Conservation (phyloP, 2,888 invertebrate species). For the Halictus ligatus region DNA sequence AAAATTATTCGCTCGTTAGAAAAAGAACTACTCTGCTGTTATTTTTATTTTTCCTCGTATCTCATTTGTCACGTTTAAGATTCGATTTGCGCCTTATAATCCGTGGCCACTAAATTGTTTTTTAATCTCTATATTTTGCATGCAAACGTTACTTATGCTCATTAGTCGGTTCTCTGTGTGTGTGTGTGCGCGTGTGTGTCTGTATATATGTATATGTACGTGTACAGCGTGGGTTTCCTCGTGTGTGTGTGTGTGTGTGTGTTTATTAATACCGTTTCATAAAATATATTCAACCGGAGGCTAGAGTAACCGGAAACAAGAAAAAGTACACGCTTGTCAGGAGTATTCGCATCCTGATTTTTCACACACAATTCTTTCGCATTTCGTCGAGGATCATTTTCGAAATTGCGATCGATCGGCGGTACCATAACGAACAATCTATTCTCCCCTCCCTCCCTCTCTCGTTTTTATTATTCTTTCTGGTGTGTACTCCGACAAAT, state of each 20-base stretch:
- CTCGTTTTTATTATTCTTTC: background rate
- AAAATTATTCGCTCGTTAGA: constrained; percentile 62
- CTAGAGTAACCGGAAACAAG: constrained; percentile 66
- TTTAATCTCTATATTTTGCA: constrained; percentile 55
- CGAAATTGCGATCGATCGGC: background rate
- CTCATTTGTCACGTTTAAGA: constrained; percentile 26
- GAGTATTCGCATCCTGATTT: background rate
- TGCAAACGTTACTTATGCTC: constrained; percentile 60
- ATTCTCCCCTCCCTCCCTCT: background rate
- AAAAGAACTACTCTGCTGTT: constrained; percentile 55
- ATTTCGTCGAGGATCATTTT: background rate
- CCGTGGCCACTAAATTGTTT: constrained; percentile 50
- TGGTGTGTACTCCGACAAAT: constrained; percentile 12
- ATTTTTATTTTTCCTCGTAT: constrained; percentile 4
- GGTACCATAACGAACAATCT: background rate
- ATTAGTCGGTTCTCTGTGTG: constrained; percentile 45
- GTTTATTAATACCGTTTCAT: constrained; percentile 46
- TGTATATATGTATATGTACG: background rate
- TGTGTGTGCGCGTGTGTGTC: background rate
- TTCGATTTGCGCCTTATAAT: constrained; percentile 41
- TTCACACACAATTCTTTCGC: background rate
- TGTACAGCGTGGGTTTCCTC: background rate
- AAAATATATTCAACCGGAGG: constrained; percentile 61
- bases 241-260: background rate
- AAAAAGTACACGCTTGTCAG: constrained; percentile 47